A percentile compares a stretch with the other conserved stretches of the same genome.
phyloP scores from a whole-genome alignment of 2,888 invertebrate species.

The Pristionchus entomophagus region DNA sequence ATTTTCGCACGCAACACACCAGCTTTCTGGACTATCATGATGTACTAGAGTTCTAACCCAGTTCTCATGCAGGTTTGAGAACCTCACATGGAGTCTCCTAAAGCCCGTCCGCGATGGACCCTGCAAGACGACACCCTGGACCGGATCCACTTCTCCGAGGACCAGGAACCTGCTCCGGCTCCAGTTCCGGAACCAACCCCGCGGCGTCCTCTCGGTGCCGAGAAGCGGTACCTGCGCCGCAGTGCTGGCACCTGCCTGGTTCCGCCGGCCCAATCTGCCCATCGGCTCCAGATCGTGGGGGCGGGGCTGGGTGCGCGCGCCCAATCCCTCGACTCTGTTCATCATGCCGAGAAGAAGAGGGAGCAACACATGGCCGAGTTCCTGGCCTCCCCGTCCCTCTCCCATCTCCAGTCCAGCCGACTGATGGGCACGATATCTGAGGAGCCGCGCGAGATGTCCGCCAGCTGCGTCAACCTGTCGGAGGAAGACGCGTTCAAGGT shows the following conservation, averaged over 20 bases:
- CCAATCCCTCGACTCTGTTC: constrained; percentile 42
- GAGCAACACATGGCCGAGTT: constrained; percentile 31
- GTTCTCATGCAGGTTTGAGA: neutral
- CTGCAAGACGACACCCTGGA: neutral
- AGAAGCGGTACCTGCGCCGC: constrained; percentile 29
- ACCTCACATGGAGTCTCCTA: constrained; percentile 6
- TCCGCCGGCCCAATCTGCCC: neutral
- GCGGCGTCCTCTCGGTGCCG: neutral
- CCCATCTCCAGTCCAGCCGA: neutral
- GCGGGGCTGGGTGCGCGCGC: constrained; percentile 23
- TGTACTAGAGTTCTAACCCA: no score
- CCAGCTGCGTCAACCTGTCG: constrained; percentile 46
- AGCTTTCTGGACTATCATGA: no score
- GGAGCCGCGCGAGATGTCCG: neutral
- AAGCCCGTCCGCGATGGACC: constrained; percentile 3
- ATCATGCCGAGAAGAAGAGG: neutral
- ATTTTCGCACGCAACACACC: no score
- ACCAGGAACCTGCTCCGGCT: neutral
- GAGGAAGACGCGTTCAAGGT: constrained; percentile 65
- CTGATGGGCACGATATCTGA: neutral
- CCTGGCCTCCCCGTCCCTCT: constrained; percentile 31
- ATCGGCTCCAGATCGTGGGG: constrained; percentile 1
- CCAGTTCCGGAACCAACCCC: no score
- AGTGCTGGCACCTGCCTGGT: neutral
- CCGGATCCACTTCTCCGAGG: neutral